Evolutionary conservation across 2,797 vertebrate species (phyloP).

Genomic region (Argya squamiceps): DNA sequence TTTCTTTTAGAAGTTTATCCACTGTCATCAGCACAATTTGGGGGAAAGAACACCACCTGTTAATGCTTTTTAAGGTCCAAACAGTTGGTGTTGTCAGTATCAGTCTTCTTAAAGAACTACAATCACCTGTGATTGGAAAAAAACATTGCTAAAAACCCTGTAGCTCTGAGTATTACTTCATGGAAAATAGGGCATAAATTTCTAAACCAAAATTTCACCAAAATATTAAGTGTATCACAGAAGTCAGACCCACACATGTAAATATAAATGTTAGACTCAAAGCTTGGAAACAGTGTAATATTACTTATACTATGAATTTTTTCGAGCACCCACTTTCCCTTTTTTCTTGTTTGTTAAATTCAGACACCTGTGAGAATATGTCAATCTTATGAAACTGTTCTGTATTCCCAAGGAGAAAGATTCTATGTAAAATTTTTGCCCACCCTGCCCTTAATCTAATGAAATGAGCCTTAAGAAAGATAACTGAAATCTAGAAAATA

Average conservation of each 20-base stretch:
- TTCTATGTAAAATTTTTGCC: not conserved
- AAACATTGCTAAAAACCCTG: not conserved
- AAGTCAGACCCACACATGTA: not conserved
- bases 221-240: not conserved
- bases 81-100: not conserved
- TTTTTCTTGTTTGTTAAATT: not conserved
- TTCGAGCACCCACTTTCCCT: not conserved
- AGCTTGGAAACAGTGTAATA: not conserved
- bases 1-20: not conserved
- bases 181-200: not conserved
- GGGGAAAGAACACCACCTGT: not conserved
- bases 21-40: not conserved
- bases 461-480: not conserved
- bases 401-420: not conserved
- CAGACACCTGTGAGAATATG: not conserved
- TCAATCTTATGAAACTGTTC: not conserved
- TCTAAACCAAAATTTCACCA: not conserved
- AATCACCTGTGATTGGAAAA: not conserved
- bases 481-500: not conserved
- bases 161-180: not conserved
- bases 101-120: not conserved
- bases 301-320: not conserved
- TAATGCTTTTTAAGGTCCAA: not conserved
- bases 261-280: not conserved
- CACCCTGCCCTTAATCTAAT: not conserved